Conservation (phyloP, 2,797 vertebrate genomes). For the Orientallactaga sibirica region DNA sequence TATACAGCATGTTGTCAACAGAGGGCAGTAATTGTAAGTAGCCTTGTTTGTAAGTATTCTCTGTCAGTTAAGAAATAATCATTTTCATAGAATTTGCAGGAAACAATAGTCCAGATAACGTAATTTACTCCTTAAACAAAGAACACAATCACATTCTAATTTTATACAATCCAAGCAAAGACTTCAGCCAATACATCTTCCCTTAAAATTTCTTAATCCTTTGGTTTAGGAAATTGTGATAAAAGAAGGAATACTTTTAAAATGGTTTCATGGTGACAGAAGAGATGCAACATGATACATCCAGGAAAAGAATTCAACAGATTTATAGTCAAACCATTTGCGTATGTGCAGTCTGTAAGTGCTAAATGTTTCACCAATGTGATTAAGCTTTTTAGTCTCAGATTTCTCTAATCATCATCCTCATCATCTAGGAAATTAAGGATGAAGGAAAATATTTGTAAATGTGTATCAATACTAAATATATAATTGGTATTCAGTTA, state of each 20-base stretch:
- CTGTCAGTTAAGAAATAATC: not conserved
- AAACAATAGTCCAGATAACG: not conserved
- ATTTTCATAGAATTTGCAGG: not conserved
- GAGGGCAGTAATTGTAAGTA: conserved; percentile 64
- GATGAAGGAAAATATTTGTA: conserved; percentile 39
- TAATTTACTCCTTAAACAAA: not conserved
- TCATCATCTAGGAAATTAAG: not conserved
- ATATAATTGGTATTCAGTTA: not conserved
- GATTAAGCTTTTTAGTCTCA: not conserved
- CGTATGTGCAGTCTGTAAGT: not conserved
- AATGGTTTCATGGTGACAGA: not conserved
- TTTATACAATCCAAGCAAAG: not conserved
- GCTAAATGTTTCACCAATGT: not conserved
- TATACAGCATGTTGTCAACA: conserved; percentile 50
- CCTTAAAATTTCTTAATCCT: not conserved
- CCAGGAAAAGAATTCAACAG: not conserved
- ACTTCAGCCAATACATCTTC: not conserved
- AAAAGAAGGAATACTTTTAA: not conserved
- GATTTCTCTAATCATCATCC: not conserved
- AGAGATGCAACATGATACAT: too few relatives aligned
- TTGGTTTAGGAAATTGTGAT: not conserved
- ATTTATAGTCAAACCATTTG: not conserved
- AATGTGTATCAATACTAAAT: not conserved
- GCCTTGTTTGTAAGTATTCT: not conserved
- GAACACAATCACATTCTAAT: not conserved